Percentiles rank a stretch among this genome's conserved stretches.
These are phyloP conservation scores for Drosophila sp. DNA, from an alignment of 1,140 invertebrate species.

Conservation along the genomic window DNA sequence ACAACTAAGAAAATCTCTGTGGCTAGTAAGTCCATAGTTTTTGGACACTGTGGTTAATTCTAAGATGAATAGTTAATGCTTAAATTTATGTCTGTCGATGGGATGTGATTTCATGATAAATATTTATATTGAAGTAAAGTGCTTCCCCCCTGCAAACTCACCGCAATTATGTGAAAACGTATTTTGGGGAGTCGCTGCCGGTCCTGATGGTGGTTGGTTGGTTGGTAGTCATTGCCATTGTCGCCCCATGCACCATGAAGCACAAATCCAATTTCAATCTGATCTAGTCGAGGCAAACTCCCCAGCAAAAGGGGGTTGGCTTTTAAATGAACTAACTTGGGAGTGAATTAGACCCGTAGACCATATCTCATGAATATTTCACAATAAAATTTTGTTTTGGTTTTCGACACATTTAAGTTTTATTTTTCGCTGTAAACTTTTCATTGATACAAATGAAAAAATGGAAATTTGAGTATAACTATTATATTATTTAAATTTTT, in stretches of 20 bases:
- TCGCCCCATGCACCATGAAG: conserved; percentile 65
- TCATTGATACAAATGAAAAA: conserved; percentile 77
- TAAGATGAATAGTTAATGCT: no score
- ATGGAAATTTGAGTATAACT: conserved; percentile 76
- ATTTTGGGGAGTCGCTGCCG: conserved; percentile 22
- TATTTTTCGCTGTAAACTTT: conserved; percentile 75
- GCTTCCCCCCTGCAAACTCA: background rate
- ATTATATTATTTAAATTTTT: conserved; percentile 72
- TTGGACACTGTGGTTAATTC: no score
- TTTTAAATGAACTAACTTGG: conserved; percentile 15
- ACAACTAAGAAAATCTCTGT: no score
- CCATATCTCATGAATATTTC: conserved; percentile 2
- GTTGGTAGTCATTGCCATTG: conserved; percentile 23
- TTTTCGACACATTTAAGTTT: conserved; percentile 76
- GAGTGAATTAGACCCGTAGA: conserved; percentile 6
- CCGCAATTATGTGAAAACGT: background rate
- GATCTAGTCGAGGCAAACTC: conserved; percentile 21
- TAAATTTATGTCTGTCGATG: no score
- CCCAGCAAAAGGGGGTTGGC: conserved; percentile 13
- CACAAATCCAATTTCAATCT: conserved; percentile 69
- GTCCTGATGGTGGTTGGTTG: conserved; percentile 33
- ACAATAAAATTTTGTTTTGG: conserved; percentile 24
- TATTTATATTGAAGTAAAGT: background rate
- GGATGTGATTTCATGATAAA: background rate
- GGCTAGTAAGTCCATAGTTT: no score